phyloP scores from a whole-genome alignment of 2,888 invertebrate species.

The Orgyia antiqua region DNA sequence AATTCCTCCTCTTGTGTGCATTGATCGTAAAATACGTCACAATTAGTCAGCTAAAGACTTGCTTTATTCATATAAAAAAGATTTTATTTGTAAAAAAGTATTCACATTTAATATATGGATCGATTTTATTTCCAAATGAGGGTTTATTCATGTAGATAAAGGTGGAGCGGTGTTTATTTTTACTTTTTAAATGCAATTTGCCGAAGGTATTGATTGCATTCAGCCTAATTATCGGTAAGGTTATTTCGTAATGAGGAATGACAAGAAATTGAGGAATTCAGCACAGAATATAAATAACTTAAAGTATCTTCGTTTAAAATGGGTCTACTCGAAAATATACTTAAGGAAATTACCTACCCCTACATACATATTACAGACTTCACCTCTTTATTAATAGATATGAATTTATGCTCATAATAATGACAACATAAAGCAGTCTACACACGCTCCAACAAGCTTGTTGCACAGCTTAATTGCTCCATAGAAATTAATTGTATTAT shows the following conservation, averaged over 20 bases:
- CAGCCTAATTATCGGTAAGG: constrained; percentile 27
- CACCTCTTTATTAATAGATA: no score
- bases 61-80: constrained; percentile 47
- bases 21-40: constrained; percentile 66
- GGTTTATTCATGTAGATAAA: constrained; percentile 37
- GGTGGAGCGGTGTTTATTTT: constrained; percentile 30
- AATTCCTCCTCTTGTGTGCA: constrained; percentile 48
- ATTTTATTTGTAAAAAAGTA: constrained; percentile 36
- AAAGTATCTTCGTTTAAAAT: no score
- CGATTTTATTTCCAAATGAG: constrained; percentile 54
- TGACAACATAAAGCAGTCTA: constrained; percentile 4
- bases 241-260: constrained; percentile 22
- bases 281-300: background rate
- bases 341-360: no score
- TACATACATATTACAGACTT: no score
- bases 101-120: constrained; percentile 36
- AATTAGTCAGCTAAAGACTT: constrained; percentile 64
- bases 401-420: background rate
- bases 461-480: constrained; percentile 31
- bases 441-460: constrained; percentile 8
- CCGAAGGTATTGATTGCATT: constrained; percentile 32
- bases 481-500: constrained; percentile 36
- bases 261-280: constrained; percentile 19
- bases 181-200: constrained; percentile 26
- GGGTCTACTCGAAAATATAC: no score